These are phyloP conservation scores for Pristionchus maxplancki DNA, from an alignment of 2,888 invertebrate species.

Conservation along the genomic window DNA sequence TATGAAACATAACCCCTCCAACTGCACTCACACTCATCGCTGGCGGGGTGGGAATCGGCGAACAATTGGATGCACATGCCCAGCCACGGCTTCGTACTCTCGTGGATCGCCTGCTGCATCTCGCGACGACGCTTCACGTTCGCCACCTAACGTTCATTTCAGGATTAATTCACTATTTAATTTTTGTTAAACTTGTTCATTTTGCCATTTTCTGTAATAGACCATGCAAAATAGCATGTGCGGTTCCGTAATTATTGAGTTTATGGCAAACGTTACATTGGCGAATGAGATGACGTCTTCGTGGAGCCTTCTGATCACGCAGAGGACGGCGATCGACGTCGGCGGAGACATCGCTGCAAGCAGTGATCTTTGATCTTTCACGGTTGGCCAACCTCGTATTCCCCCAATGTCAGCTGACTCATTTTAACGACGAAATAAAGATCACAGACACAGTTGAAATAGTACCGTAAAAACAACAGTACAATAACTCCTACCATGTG, in stretches of 20 bases:
- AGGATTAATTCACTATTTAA: background rate
- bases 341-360: constrained; percentile 28
- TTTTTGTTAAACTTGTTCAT: no score
- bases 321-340: constrained; percentile 56
- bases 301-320: constrained; percentile 58
- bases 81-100: background rate
- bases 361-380: background rate
- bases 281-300: constrained; percentile 61
- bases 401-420: no score
- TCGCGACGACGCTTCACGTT: constrained; percentile 37
- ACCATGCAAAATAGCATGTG: no score
- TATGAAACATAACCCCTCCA: no score
- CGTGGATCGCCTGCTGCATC: constrained; percentile 48
- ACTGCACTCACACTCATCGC: constrained; percentile 6
- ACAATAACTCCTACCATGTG: no score
- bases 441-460: no score
- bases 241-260: no score
- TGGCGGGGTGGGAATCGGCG: background rate
- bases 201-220: no score
- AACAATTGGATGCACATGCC: constrained; percentile 6
- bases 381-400: background rate
- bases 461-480: no score
- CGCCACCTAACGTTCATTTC: background rate
- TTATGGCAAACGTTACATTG: no score
- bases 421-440: no score